Base-by-base conservation (phyloP, 2,113 vertebrate species). In the Periophthalmus modestus region DNA sequence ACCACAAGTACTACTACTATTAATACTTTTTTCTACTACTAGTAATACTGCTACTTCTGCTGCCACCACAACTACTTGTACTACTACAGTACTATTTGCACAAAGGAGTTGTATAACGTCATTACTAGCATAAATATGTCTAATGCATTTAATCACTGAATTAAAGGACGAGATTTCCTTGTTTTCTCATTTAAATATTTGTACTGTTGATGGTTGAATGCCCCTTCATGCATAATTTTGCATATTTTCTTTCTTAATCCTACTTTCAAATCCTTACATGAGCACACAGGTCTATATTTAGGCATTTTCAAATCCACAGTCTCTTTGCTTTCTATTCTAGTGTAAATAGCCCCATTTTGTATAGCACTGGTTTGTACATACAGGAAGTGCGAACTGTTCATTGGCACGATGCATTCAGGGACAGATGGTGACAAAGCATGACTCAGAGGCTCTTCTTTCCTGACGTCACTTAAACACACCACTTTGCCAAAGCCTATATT, bases 381-480 rank as follows among this genome's bases (percentile, higher is more conserved):
- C 23, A 61, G 58, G 58, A 24, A 63, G 61, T 18, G 61, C 18
- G 61, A 63, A 10, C 24, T 50, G 69, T 65, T 69, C 70, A 58
- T 57, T 54, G 65, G 62, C 63, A 67, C 63, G 63, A 71, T 43
- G 68, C 36, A 73, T 76, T 7, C 78, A 18, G 28, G 71, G 84
- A 69, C 90, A 92, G 89, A 92, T 90, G 90, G 90, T 88, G 83
- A 82, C 85, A 43, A 79, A 78, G 81, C 72, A 74, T 85, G 89
- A 85, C 71, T 86, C 74, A 62, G 55, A 68, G 63, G 73, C 82
- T 52, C 68, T 68, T 77, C 68, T 78, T 14, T 89, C 43, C 73
- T 89, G 79, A 92, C 87, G 84, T 85, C 85, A 85, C 54, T 7
- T 66, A 68, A 50, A 71, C 28, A 18, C 0, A 43, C 5, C 62